phyloP scores from a whole-genome alignment of 2,113 vertebrate species.

The Tautogolabrus adspersus region DNA sequence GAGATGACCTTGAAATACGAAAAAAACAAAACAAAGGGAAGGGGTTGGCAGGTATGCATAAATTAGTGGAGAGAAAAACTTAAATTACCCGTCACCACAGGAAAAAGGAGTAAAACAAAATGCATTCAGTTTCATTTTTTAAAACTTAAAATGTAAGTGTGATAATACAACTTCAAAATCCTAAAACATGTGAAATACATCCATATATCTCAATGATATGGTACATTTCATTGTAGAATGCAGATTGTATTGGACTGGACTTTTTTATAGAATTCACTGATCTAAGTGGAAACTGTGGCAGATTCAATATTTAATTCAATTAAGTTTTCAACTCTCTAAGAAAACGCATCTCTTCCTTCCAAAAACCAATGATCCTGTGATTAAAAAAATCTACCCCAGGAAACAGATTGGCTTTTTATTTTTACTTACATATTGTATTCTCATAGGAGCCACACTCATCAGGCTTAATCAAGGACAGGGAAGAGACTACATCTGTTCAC shows the following conservation, averaged over 20 bases:
- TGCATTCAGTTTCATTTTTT: too few species aligned
- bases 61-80: too few species aligned
- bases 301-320: conserved; percentile 21
- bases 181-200: not conserved
- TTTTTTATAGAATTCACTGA: conserved; percentile 1
- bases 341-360: conserved; percentile 34
- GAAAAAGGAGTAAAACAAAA: too few species aligned
- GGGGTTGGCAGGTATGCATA: too few species aligned
- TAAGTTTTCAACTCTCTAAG: conserved; percentile 37
- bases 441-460: conserved; percentile 64
- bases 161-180: too few species aligned
- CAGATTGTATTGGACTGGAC: not conserved
- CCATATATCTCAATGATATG: not conserved
- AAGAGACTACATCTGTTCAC: conserved; percentile 76
- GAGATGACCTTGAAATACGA: too few species aligned
- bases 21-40: too few species aligned
- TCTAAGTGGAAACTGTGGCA: conserved; percentile 28
- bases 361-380: conserved; percentile 42
- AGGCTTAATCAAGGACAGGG: conserved; percentile 75
- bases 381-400: conserved; percentile 49
- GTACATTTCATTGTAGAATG: not conserved
- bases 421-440: conserved; percentile 56
- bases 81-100: too few species aligned
- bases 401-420: conserved; percentile 72
- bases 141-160: too few species aligned